Conservation (phyloP, 2,888 invertebrate genomes). For the Sesia apiformis region DNA sequence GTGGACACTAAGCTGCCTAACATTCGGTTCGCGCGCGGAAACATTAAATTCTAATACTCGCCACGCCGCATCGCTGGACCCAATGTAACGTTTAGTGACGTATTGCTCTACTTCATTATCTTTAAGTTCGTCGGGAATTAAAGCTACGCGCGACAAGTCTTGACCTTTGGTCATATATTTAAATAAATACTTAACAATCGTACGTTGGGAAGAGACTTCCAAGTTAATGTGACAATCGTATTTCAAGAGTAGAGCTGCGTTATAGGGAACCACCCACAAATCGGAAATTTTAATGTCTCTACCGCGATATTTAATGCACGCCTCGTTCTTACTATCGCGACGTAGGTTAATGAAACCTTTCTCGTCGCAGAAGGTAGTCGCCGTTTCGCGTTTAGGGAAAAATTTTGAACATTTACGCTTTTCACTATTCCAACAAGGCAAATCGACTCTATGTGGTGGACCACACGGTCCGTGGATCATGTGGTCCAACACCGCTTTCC, state of each 20-base stretch:
- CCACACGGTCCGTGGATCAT: constrained; percentile 11
- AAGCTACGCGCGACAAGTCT: constrained; percentile 2
- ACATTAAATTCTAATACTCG: constrained; percentile 1
- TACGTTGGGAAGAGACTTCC: constrained; percentile 1
- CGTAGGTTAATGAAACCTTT: constrained; percentile 7
- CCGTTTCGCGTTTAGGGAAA: constrained; percentile 1
- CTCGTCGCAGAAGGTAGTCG: constrained; percentile 2
- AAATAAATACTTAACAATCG: constrained; percentile 4
- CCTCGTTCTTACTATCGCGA: not conserved
- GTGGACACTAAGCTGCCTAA: not conserved
- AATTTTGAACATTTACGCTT: constrained; percentile 1
- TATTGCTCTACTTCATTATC: constrained; percentile 1
- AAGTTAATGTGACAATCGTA: constrained; percentile 6
- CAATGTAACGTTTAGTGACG: constrained; percentile 1
- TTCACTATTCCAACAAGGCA: not conserved
- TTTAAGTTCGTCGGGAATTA: not conserved
- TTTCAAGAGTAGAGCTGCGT: constrained; percentile 5
- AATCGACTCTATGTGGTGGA: constrained; percentile 1
- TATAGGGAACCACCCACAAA: constrained; percentile 8
- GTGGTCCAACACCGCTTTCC: constrained; percentile 2
- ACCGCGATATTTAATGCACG: not conserved
- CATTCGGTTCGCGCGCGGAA: not conserved
- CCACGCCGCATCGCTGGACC: constrained; percentile 5
- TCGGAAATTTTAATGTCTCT: constrained; percentile 1
- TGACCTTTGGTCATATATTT: constrained; percentile 6